Base-by-base conservation (phyloP, 1,140 invertebrate genomes). In the Muscidifurax raptorellus region DNA sequence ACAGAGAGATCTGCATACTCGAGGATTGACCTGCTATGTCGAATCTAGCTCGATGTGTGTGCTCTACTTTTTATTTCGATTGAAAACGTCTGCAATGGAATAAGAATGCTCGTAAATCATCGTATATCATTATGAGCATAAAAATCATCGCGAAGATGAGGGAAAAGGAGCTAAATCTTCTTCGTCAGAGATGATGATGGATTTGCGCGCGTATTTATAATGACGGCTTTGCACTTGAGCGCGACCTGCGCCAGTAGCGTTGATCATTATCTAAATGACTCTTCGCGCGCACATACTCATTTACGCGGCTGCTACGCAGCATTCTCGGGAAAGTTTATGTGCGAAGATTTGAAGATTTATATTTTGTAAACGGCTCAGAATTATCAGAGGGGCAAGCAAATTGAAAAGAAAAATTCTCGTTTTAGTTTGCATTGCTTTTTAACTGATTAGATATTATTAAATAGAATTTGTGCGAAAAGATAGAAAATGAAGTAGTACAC, bases 241-340 rank as follows among this genome's bases (percentile, higher is more conserved):
- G 69, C 69, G 13, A 52, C 32, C 67, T 52, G 25, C 69, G 69
- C 52, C 27, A 64, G 83, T 80, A 80, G 76, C 77, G 2, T 30
- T 52, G 83, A 84, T 84, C 59, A 67, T 84, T 84, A 84, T 84
- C 83, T 80, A 80, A 80, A 84, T 75, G 71, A 84, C 67, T 10
- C 64, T 52, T 71, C 64, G 30, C 52, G 30, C 52, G 71, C 66
- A 79, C 44, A 13, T 71, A 59, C 82, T 72, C 40, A 22, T 30
- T 22, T 66, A 69, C 67, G 47, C 15, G 6, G 18, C 52, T 59
- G 52, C 7, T 15, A 32, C 64, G 2, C 18, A 32, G 59, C n/a
- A n/a, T 64, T 28, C 27, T 2, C 75, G 47, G 75, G 13, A 77
- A 77, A 77, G 30, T 18, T 22, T 9, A 47, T 47, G 44, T 15